Percentiles rank a stretch among this genome's conserved stretches.
Conservation (phyloP, 2,113 vertebrate genomes). For the Spea bombifrons region DNA sequence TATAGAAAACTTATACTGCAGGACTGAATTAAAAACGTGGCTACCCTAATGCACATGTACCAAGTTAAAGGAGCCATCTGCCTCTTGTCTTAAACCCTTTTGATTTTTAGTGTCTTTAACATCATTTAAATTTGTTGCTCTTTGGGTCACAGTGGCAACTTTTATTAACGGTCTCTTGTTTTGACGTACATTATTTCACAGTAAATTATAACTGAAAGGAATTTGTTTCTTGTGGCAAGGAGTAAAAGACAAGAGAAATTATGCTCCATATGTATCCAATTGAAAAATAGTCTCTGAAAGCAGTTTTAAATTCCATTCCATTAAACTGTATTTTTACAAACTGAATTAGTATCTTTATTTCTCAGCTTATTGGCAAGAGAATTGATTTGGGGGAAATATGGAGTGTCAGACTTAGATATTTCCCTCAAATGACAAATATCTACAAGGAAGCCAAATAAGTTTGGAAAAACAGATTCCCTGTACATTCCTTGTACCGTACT, state of each 20-base stretch:
- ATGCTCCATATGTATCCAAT: constrained; percentile 39
- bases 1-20: too few species aligned
- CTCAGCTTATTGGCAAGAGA: constrained; percentile 19
- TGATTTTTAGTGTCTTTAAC: too few species aligned
- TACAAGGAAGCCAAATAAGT: constrained; percentile 26
- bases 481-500: constrained; percentile 12
- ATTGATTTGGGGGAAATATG: constrained; percentile 12
- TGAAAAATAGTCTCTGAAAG: constrained; percentile 11
- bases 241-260: constrained; percentile 36
- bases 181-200: constrained; percentile 26
- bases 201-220: constrained; percentile 18
- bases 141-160: constrained; percentile 11
- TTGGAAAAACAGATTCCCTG: constrained; percentile 11
- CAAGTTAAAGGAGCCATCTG: too few species aligned
- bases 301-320: constrained; percentile 29
- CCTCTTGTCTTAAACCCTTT: too few species aligned
- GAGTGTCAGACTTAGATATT: constrained; percentile 11
- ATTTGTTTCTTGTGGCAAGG: constrained; percentile 29
- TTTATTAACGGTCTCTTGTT: constrained; percentile 29
- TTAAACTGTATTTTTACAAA: constrained; percentile 39
- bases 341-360: constrained; percentile 18
- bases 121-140: background rate
- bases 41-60: too few species aligned
- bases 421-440: constrained; percentile 24
- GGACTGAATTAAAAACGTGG: too few species aligned